These are phyloP conservation scores for Scaptodrosophila latifasciaeformis DNA, from an alignment of 2,888 invertebrate species.

Conservation along the genomic window DNA sequence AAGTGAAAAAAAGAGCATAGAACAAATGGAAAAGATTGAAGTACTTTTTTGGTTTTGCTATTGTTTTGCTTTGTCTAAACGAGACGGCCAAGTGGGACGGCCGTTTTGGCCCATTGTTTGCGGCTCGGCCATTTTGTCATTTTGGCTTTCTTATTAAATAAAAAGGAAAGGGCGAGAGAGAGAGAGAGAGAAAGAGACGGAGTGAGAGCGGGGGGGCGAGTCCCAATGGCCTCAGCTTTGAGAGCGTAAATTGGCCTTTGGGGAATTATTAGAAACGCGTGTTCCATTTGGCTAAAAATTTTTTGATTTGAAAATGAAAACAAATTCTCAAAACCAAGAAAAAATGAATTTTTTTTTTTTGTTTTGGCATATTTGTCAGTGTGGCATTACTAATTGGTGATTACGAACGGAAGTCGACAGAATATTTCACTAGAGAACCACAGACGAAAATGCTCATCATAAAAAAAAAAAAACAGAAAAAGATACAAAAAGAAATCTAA, in stretches of 20 bases:
- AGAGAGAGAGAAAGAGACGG: too few species aligned
- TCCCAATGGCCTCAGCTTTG: too few species aligned
- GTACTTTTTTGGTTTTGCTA: conserved; percentile 1
- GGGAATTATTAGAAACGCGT: conserved; percentile 41
- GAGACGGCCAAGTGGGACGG: background rate
- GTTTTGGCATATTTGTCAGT: conserved; percentile 69
- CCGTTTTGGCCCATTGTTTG: conserved; percentile 1
- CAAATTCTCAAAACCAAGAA: too few species aligned
- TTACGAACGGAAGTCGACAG: conserved; percentile 70
- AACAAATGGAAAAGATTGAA: background rate
- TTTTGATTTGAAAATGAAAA: conserved; percentile 49
- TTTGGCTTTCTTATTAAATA: too few species aligned
- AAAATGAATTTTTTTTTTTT: too few species aligned
- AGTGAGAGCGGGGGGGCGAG: background rate
- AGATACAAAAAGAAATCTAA: too few species aligned
- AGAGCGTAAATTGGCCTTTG: conserved; percentile 61
- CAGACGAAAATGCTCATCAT: too few species aligned
- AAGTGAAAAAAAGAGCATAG: background rate
- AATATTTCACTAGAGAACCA: too few species aligned
- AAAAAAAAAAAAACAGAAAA: too few species aligned
- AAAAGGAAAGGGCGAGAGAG: too few species aligned
- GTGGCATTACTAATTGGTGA: conserved; percentile 73
- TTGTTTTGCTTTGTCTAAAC: background rate
- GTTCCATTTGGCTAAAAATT: too few species aligned
- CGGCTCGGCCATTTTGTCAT: conserved; percentile 42